Base-by-base conservation (phyloP, 2,888 invertebrate genomes). In the Drosophila tanythrix region DNA sequence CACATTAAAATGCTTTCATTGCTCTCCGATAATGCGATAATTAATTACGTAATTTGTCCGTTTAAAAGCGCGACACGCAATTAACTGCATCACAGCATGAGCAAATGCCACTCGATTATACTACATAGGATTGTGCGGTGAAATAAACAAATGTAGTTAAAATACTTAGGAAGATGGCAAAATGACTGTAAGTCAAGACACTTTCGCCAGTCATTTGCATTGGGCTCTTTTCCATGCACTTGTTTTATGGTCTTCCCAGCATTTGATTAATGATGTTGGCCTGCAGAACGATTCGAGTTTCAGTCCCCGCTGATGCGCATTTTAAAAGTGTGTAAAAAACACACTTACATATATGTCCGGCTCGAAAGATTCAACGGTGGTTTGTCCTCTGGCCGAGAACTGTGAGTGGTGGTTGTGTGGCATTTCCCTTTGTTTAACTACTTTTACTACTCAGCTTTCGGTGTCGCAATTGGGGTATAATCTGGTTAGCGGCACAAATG, bases 11-110 rank as follows among this genome's bases (percentile, higher is more conserved):
- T 75, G 60, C 62, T 29, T 27, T 31, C 21, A 46, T 43, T 52
- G 57, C 48, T 29, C 71, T 56, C 60, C 57, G 76, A 75, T 75
- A 75, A 81, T 86, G 75, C 79, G 70, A 79, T 84, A 90, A 90
- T 91, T 91, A 91, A 91, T 92, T 91, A 83, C 74, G 82, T 78
- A 82, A 90, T 89, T 90, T 87, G 81, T 82, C 83, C 75, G 78
- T 79, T 82, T 66, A 75, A 76, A 58, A 70, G 74, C 75, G 57
- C 57, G 57, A 55, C 68, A 55, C 61, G 38, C 59, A 70, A 63
- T 70, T 65, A 74, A 59, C 79, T 51, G 64, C 40, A 36, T 50
- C 48, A 65, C 67, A 64, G 56, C 57, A 65, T 60, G 71, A 40
- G 59, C 48, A 67, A 79, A 71, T 63, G 73, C 63, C 79, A 70